Conservation (phyloP, 2,113 vertebrate genomes). For the Ictidomys tridecemlineatus region DNA sequence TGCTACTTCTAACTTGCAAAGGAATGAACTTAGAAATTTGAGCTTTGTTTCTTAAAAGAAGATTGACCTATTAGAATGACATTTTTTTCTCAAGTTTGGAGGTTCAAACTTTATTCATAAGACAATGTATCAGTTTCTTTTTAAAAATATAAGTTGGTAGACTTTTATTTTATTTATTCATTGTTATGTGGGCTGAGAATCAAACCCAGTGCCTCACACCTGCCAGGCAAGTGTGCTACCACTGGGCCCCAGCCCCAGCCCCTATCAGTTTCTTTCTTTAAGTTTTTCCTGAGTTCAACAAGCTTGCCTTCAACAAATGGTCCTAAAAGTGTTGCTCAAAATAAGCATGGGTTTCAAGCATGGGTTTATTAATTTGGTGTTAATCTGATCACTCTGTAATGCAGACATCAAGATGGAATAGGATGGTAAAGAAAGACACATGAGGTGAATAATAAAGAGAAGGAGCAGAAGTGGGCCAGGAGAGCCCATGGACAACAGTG, state of each 20-base stretch:
- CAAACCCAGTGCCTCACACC: no score
- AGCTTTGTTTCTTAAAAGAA: neutral
- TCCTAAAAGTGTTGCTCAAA: slow-evolving; percentile 4
- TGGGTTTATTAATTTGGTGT: neutral
- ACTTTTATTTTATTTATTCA: no score
- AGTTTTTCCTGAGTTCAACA: neutral
- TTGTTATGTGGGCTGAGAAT: no score
- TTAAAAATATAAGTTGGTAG: no score
- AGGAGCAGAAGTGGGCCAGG: neutral
- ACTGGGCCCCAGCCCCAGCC: no score
- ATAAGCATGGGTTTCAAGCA: neutral
- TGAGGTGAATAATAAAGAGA: neutral
- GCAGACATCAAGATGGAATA: neutral
- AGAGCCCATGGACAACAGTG: neutral
- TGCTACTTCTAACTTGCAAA: neutral
- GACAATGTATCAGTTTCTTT: neutral
- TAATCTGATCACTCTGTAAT: neutral
- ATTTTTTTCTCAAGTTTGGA: slow-evolving; percentile 14
- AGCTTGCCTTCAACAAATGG: neutral
- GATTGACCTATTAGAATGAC: neutral
- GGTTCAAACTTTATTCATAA: neutral
- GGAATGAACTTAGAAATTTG: neutral
- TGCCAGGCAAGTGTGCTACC: no score
- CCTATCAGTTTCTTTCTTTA: neutral
- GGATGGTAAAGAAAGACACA: neutral